A percentile compares a stretch with the other conserved stretches of the same genome.
phyloP scores from a whole-genome alignment of 2,888 invertebrate species.

The Anagyrus pseudococci region DNA sequence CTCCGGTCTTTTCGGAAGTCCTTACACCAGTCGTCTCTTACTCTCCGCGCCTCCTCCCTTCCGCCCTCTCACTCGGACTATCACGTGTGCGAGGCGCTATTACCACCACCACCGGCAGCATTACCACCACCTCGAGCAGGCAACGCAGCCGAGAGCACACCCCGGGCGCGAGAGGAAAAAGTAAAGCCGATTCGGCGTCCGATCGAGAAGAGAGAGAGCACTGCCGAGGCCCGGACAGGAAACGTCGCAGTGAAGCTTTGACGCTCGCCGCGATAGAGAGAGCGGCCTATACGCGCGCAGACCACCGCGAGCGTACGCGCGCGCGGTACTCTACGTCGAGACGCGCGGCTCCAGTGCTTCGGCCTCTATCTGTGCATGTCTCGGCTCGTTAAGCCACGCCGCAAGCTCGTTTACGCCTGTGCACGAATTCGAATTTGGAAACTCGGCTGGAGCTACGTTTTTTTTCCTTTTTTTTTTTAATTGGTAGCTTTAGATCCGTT shows the following conservation, averaged over 20 bases:
- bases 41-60: slow-evolving; percentile 1
- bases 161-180: slow-evolving; percentile 9
- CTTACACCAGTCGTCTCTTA: not conserved
- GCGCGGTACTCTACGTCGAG: not conserved
- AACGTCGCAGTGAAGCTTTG: slow-evolving; percentile 33
- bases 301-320: not conserved
- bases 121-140: not conserved
- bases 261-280: slow-evolving; percentile 20
- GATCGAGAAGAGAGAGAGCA: not conserved
- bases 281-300: not conserved
- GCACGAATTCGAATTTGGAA: too few relatives aligned
- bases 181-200: slow-evolving; percentile 6
- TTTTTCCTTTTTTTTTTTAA: too few relatives aligned
- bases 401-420: too few relatives aligned
- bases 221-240: slow-evolving; percentile 9
- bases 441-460: too few relatives aligned
- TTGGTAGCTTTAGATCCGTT: not conserved
- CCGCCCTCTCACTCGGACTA: not conserved
- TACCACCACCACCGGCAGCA: not conserved
- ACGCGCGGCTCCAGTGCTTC: not conserved
- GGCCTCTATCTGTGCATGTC: too few relatives aligned
- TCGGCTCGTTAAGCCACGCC: too few relatives aligned
- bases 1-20: slow-evolving; percentile 37
- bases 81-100: not conserved
- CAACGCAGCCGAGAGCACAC: slow-evolving; percentile 14